These are phyloP conservation scores for Acromyrmex heyeri DNA, from an alignment of 1,140 invertebrate species.

Conservation along the genomic window DNA sequence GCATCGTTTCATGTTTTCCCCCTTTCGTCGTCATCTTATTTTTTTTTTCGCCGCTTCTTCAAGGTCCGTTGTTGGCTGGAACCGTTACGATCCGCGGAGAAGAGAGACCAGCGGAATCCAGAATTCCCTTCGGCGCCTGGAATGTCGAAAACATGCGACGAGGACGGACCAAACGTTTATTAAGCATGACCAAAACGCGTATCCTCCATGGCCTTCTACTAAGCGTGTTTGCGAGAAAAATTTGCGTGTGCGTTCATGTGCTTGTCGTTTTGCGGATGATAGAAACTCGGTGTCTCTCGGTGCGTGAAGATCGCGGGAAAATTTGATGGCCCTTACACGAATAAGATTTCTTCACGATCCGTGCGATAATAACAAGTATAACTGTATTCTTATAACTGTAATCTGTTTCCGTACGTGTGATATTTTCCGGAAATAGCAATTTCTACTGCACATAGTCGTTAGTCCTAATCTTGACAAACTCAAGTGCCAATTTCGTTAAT, in stretches of 20 bases:
- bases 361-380: neutral
- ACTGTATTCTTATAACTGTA: neutral
- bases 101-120: constrained; percentile 51
- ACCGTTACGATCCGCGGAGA: constrained; percentile 51
- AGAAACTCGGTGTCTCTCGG: constrained; percentile 9
- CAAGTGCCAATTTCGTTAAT: neutral
- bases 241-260: neutral
- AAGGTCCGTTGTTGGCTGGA: constrained; percentile 4
- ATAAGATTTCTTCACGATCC: constrained; percentile 8
- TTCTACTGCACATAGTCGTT: neutral
- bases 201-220: neutral
- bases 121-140: constrained; percentile 59
- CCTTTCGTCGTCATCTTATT: constrained; percentile 14
- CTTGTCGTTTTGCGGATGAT: neutral
- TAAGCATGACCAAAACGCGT: constrained; percentile 60
- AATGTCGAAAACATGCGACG: constrained; percentile 61
- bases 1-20: constrained; percentile 38
- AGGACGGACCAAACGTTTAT: constrained; percentile 66
- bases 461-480: constrained; percentile 14
- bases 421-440: constrained; percentile 4
- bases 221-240: constrained; percentile 24
- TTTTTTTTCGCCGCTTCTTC: neutral
- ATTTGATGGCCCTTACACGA: constrained; percentile 68
- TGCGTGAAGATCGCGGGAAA: constrained; percentile 45
- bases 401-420: neutral